These are phyloP conservation scores for Pasiphila rectangulata DNA, from an alignment of 2,888 invertebrate species.

Conservation along the genomic window DNA sequence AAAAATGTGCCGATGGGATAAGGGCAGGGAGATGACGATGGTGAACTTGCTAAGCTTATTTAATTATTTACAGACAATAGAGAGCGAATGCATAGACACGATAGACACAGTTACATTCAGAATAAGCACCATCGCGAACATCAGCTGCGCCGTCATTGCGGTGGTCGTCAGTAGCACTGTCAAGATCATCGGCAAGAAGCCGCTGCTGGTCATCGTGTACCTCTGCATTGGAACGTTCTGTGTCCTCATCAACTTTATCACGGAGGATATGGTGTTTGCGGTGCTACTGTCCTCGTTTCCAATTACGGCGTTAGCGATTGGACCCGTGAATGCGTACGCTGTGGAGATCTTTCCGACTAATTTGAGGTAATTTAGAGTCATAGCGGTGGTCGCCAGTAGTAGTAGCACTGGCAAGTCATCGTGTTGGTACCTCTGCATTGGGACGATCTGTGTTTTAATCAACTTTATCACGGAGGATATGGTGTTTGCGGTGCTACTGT, in stretches of 20 bases:
- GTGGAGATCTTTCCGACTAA: slow-evolving; percentile 72
- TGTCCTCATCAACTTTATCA: slow-evolving; percentile 63
- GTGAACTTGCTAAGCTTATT: too few species aligned
- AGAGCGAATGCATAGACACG: slow-evolving; percentile 53
- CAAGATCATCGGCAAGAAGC: slow-evolving; percentile 65
- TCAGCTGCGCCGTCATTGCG: slow-evolving; percentile 55
- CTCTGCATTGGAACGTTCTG: slow-evolving; percentile 55
- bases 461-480: slow-evolving; percentile 63
- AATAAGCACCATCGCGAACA: slow-evolving; percentile 58
- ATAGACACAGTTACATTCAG: slow-evolving; percentile 60
- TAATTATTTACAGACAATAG: slow-evolving; percentile 51
- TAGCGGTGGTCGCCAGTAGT: slow-evolving; percentile 56
- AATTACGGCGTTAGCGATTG: slow-evolving; percentile 59
- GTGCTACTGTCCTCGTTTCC: slow-evolving; percentile 60
- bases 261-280: slow-evolving; percentile 59
- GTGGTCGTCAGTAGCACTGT: slow-evolving; percentile 56
- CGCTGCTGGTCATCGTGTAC: slow-evolving; percentile 52
- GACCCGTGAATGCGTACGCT: slow-evolving; percentile 69
- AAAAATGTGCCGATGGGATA: too few species aligned
- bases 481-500: slow-evolving; percentile 61
- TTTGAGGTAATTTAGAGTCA: slow-evolving; percentile 60
- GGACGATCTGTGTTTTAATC: slow-evolving; percentile 54
- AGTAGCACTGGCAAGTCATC: too few species aligned
- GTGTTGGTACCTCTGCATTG: slow-evolving; percentile 54
- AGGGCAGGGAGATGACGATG: too few species aligned